A percentile compares a stretch with the other conserved stretches of the same genome.
These are phyloP conservation scores for Girardinus metallicus DNA, from an alignment of 2,797 vertebrate genomes.

Conservation along the genomic window DNA sequence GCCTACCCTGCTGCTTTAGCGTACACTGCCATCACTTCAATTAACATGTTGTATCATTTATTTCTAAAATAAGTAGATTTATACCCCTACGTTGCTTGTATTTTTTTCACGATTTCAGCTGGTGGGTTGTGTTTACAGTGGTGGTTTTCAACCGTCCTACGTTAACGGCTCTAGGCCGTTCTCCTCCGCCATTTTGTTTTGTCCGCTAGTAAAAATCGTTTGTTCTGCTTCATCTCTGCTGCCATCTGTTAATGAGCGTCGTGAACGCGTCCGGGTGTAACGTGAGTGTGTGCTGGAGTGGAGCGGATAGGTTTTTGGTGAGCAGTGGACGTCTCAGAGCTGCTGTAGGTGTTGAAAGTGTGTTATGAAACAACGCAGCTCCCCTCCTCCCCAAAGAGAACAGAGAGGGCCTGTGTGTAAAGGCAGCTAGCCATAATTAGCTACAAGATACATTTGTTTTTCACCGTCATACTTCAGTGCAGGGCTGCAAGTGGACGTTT, in stretches of 20 bases:
- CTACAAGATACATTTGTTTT: background rate
- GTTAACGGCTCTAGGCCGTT: constrained; percentile 59
- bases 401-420: constrained; percentile 63
- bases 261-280: background rate
- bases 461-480: too few species aligned
- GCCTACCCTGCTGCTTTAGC: background rate
- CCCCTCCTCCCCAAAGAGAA: constrained; percentile 67
- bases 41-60: fast-evolving
- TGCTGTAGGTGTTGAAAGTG: constrained; percentile 37
- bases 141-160: constrained; percentile 1
- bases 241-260: too few species aligned
- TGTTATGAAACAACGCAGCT: constrained; percentile 76
- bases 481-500: background rate
- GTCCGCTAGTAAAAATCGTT: constrained; percentile 73
- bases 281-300: background rate
- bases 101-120: background rate
- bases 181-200: constrained; percentile 87
- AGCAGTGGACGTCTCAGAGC: background rate
- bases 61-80: fast-evolving
- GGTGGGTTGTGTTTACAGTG: too few species aligned
- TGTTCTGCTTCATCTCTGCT: constrained; percentile 28
- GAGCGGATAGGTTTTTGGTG: background rate
- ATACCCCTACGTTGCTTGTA: fast-evolving
- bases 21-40: background rate
- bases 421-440: constrained; percentile 36